A percentile compares a stretch with the other conserved stretches of the same genome.
Conservation (phyloP, 2,113 vertebrate genomes). For the Gorilla gorilla region DNA sequence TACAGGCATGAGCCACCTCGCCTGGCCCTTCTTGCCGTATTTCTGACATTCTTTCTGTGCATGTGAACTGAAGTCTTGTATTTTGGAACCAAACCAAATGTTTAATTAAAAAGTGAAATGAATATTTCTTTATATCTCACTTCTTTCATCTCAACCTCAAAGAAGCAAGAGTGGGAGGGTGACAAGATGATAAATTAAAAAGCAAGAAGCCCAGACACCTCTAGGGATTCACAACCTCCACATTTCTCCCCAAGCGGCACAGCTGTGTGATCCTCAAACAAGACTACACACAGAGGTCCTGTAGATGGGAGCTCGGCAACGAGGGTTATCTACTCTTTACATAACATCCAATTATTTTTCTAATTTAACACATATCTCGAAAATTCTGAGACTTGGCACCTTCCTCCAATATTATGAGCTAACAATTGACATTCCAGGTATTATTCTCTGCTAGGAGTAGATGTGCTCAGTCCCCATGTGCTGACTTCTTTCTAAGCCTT, state of each 20-base stretch:
- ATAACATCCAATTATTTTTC: slow-evolving; percentile 66
- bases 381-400: not conserved
- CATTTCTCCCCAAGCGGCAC: not conserved
- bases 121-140: slow-evolving; percentile 63
- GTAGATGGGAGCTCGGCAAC: not conserved
- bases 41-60: slow-evolving; percentile 30
- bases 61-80: not conserved
- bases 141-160: slow-evolving; percentile 55
- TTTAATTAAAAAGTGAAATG: slow-evolving; percentile 65
- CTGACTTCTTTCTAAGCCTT: not conserved
- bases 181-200: slow-evolving; percentile 68
- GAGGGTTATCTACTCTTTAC: slow-evolving; percentile 45
- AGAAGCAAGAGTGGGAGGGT: slow-evolving; percentile 48
- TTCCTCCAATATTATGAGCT: slow-evolving; percentile 21
- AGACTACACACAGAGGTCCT: not conserved
- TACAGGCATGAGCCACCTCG: too few relatives aligned
- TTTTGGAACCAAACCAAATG: slow-evolving; percentile 62
- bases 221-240: not conserved
- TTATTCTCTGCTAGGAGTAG: not conserved
- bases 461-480: not conserved
- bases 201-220: not conserved
- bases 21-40: not conserved
- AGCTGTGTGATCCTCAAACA: not conserved
- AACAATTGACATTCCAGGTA: not conserved
- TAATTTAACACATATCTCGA: slow-evolving; percentile 60